Percentiles rank a stretch among this genome's conserved stretches.
Conservation (phyloP, 2,888 invertebrate species). For the Agapetus fuscipes region DNA sequence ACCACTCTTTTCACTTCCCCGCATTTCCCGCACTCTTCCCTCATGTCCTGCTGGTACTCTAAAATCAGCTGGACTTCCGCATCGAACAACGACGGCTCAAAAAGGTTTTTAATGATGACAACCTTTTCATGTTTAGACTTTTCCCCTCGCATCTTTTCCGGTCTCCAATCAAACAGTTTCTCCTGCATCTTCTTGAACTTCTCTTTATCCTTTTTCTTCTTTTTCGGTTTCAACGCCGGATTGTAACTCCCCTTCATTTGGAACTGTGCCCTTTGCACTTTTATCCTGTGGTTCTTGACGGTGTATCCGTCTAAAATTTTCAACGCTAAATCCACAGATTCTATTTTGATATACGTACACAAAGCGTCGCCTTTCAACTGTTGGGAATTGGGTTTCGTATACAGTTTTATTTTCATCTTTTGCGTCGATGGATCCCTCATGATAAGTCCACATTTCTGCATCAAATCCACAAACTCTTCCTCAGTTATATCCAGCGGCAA, state of each 20-base stretch:
- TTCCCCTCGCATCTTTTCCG: slow-evolving; percentile 81
- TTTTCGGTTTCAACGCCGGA: slow-evolving; percentile 85
- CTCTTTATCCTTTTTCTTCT: slow-evolving; percentile 80
- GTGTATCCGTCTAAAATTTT: slow-evolving; percentile 84
- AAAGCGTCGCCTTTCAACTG: slow-evolving; percentile 91
- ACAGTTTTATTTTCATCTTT: slow-evolving; percentile 85
- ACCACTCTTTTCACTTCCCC: slow-evolving; percentile 88
- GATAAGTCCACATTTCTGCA: slow-evolving; percentile 94
- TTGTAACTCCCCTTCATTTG: slow-evolving; percentile 91
- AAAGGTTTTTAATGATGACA: slow-evolving; percentile 90
- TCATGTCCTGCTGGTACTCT: slow-evolving; percentile 84
- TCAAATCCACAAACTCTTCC: slow-evolving; percentile 82
- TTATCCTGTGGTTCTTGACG: slow-evolving; percentile 68
- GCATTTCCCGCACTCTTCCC: slow-evolving; percentile 82
- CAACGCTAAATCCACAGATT: slow-evolving; percentile 89
- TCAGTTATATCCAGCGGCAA: slow-evolving; percentile 82
- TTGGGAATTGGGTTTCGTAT: slow-evolving; percentile 69
- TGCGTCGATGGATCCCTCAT: slow-evolving; percentile 74
- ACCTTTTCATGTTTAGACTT: slow-evolving; percentile 80
- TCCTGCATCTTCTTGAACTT: slow-evolving; percentile 88
- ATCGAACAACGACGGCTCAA: slow-evolving; percentile 82
- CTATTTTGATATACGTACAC: slow-evolving; percentile 93
- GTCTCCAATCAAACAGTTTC: slow-evolving; percentile 94
- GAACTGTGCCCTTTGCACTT: slow-evolving; percentile 89
- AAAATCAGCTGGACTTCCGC: slow-evolving; percentile 79